Evolutionary conservation across 1,140 invertebrate genomes (phyloP), one percentile per base, ranked within the genome.

Genomic region (Bombus polaris): DNA sequence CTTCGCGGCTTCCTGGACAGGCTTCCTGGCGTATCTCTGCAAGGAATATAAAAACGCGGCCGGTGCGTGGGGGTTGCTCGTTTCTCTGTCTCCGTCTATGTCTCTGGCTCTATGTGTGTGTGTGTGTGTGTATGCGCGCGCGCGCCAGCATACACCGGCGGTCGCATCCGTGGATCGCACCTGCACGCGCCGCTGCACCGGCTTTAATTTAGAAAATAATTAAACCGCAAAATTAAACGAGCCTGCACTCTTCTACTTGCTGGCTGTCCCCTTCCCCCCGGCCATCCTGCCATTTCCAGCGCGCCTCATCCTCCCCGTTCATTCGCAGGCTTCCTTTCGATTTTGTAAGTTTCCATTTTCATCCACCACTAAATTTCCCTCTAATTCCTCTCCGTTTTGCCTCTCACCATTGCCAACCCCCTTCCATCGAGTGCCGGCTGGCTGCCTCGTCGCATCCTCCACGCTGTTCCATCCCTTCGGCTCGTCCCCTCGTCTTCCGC

Each of bases 191-290:
- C 68, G 68, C 25, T 68, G n/a, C 37, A 66, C 83, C 76, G 88
- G 68, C 68, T 93, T 94, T 94, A 93, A 94, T 94, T 94, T 93
- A 93, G 93, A 94, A 94, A 94, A 94, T 93, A 94, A 94, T 94
- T 93, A 93, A 93, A 93, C 88, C 88, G 89, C 93, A 90, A 93
- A 93, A 93, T 94, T 93, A 93, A 93, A 91, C 90, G 86, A 83
- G 70, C 86, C 86, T n/a, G 35, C 22, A 12, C 76, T 83, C 37
- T 42, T 73, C 66, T 73, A 71, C 88, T 87, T 89, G 81, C 81
- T 81, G 89, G 74, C 84, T 68, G 80, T 75, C 76, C 39, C 37
- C 44, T 62, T 32, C 15, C 5, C 28, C 1, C 6, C 35, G 18
- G 32, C 66, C 68, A n/a, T 25, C 6, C 66, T 25, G 32, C 32